These are phyloP conservation scores for Myiozetetes cayanensis DNA, from an alignment of 2,113 vertebrate species.

Conservation along the genomic window DNA sequence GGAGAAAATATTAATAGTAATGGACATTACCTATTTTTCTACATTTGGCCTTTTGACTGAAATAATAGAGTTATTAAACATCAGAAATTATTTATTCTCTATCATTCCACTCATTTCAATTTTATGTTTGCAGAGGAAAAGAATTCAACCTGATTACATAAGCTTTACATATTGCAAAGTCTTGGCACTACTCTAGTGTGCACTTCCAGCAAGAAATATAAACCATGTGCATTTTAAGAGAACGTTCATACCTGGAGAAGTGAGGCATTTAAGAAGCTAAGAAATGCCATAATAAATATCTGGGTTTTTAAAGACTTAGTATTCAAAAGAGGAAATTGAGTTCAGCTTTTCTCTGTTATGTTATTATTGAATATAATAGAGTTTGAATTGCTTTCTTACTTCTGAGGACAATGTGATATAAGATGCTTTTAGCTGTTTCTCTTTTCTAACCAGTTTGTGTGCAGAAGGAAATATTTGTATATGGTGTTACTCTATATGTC, in stretches of 20 bases:
- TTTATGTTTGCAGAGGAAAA: background rate
- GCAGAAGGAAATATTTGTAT: background rate
- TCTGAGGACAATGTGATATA: background rate
- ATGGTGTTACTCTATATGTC: background rate
- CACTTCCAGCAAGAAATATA: background rate
- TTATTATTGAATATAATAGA: background rate
- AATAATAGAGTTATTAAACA: background rate
- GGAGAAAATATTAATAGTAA: background rate
- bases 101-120: background rate
- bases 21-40: background rate
- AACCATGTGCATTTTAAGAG: background rate
- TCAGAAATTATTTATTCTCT: background rate
- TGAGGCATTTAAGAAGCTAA: background rate
- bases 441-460: background rate
- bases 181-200: background rate
- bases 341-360: background rate
- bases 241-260: background rate
- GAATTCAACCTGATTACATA: background rate
- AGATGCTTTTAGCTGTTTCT: background rate
- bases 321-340: background rate
- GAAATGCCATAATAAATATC: background rate
- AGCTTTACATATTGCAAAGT: background rate
- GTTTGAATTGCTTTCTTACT: background rate
- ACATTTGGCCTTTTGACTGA: background rate
- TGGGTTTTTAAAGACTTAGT: background rate